Percentiles rank a stretch among this genome's conserved stretches.
phyloP scores from a whole-genome alignment of 1,140 invertebrate genomes.

The Procambarus virginalis region DNA sequence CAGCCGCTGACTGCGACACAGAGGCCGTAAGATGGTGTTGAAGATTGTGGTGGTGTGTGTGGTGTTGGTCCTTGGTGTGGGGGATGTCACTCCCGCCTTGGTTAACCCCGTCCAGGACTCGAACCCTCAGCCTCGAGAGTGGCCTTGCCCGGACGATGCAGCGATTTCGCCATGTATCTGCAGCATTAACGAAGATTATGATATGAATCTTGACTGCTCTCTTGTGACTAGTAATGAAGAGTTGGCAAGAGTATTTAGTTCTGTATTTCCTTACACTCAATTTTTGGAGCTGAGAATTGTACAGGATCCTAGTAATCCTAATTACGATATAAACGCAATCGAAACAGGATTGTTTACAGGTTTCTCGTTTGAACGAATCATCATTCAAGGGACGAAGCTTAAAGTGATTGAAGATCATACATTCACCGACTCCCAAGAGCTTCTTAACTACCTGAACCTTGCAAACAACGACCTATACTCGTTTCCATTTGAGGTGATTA shows the following conservation, averaged over 20 bases:
- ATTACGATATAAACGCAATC: neutral
- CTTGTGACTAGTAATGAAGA: neutral
- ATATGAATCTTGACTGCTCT: neutral
- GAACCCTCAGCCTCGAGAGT: neutral
- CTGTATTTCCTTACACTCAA: constrained; percentile 3
- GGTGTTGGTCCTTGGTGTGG: no score
- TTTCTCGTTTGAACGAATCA: constrained; percentile 14
- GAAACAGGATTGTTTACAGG: neutral
- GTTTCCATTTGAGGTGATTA: constrained; percentile 15
- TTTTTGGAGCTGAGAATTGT: constrained; percentile 9
- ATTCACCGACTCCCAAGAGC: neutral
- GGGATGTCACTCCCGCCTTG: no score
- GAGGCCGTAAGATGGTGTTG: no score
- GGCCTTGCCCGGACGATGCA: constrained; percentile 1
- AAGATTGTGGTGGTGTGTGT: no score
- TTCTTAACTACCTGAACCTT: constrained; percentile 18
- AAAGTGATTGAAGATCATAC: neutral
- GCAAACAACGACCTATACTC: neutral
- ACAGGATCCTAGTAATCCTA: neutral
- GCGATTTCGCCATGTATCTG: neutral
- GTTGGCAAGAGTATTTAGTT: neutral
- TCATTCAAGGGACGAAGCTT: constrained; percentile 7
- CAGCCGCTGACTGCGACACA: neutral
- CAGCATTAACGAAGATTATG: neutral
- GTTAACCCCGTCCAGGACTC: no score